phyloP scores from a whole-genome alignment of 2,113 vertebrate species.

The Chlorodrepanis virens region DNA sequence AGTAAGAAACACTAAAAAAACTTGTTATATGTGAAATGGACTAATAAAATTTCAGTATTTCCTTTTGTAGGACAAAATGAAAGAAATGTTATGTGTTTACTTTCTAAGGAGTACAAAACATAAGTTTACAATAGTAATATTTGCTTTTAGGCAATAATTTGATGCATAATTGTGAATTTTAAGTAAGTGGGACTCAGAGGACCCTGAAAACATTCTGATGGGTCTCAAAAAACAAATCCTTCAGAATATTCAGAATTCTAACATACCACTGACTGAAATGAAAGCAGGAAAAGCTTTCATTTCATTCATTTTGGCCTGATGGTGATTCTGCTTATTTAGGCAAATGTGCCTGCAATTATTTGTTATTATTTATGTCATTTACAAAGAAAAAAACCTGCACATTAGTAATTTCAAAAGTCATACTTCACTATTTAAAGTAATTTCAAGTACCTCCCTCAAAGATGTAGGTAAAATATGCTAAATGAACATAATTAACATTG shows the following conservation, averaged over 20 bases:
- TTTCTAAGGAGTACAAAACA: not conserved
- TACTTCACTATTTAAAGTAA: not conserved
- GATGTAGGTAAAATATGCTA: not conserved
- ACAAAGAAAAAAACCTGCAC: not conserved
- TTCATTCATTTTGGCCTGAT: not conserved
- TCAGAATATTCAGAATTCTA: not conserved
- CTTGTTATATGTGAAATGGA: accelerated
- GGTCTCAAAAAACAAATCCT: not conserved
- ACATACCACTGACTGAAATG: not conserved
- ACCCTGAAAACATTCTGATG: not conserved
- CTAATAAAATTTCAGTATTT: not conserved
- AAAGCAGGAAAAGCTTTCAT: not conserved
- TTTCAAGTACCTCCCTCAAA: not conserved
- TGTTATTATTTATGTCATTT: not conserved
- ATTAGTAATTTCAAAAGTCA: not conserved
- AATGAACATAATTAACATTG: not conserved
- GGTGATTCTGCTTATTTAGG: not conserved
- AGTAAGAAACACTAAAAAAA: not conserved
- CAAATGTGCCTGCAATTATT: not conserved
- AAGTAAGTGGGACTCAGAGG: not conserved
- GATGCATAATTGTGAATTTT: not conserved
- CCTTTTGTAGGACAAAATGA: not conserved
- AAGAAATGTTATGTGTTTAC: accelerated
- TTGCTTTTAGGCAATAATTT: not conserved
- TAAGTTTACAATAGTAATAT: not conserved